Conservation (phyloP, 2,797 vertebrate species). For the Platyrinchus mystaceus region DNA sequence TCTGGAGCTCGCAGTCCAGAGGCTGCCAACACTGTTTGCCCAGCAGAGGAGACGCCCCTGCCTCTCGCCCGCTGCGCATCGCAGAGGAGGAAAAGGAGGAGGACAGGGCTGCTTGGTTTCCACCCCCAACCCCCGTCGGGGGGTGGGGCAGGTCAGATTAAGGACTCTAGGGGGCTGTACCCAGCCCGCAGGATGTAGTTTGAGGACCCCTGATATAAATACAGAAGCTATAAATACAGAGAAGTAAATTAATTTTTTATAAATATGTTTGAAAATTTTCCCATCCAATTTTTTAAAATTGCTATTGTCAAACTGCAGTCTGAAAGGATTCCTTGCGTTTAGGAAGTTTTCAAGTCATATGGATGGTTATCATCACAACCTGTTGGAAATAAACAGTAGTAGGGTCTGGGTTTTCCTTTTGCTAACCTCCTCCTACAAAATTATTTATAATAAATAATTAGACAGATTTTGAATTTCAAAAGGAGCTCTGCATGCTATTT, state of each 20-base stretch:
- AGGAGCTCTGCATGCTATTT: background rate
- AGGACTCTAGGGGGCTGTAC: too few species aligned
- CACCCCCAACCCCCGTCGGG: too few species aligned
- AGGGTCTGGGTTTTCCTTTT: background rate
- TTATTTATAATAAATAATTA: background rate
- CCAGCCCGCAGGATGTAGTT: too few species aligned
- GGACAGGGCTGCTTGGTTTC: too few species aligned
- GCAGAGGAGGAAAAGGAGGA: too few species aligned
- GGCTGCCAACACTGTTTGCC: too few species aligned
- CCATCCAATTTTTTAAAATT: background rate
- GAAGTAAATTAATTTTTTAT: background rate
- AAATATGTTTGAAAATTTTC: background rate
- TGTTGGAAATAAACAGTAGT: background rate
- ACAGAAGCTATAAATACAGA: background rate
- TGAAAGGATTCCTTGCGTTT: background rate
- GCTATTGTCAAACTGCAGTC: background rate
- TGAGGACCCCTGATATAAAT: too few species aligned
- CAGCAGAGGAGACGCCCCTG: too few species aligned
- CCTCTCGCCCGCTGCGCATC: too few species aligned
- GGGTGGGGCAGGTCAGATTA: too few species aligned
- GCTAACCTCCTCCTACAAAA: background rate
- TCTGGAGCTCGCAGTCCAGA: too few species aligned
- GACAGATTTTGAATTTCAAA: background rate
- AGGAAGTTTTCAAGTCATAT: background rate
- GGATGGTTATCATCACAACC: background rate